Evolutionary conservation across 2,113 vertebrate genomes (phyloP).

Genomic region (Empidonax traillii): DNA sequence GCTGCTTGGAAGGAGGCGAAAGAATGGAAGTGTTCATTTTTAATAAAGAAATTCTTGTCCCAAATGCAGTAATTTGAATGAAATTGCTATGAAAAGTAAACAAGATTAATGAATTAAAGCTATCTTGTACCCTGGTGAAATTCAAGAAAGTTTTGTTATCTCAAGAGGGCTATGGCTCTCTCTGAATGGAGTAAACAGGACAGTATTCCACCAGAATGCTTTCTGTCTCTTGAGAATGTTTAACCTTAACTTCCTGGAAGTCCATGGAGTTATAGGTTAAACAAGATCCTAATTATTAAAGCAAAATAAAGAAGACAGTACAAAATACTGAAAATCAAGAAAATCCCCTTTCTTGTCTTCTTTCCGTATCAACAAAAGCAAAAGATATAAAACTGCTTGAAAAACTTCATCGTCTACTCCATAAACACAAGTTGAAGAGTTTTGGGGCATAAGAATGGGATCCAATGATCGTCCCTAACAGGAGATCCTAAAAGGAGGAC

Average conservation of each 20-base stretch:
- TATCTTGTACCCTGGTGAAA: neutral
- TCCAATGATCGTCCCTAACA: neutral
- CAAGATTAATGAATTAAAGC: neutral
- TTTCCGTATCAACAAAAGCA: neutral
- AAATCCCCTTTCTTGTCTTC: neutral
- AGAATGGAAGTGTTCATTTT: neutral
- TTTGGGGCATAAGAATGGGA: neutral
- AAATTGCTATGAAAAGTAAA: neutral
- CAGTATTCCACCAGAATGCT: neutral
- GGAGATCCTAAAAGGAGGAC: neutral
- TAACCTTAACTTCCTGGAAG: neutral
- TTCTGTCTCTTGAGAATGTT: neutral
- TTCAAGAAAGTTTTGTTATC: neutral
- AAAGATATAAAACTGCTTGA: neutral
- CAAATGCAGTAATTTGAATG: neutral
- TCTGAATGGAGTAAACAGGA: neutral
- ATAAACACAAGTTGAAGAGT: neutral
- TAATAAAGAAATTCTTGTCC: neutral
- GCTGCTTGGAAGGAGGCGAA: neutral
- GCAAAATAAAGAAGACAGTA: neutral
- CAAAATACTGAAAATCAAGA: neutral
- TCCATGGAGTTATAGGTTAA: neutral
- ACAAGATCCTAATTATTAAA: neutral
- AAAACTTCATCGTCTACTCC: neutral
- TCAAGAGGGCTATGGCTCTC: neutral